These are phyloP conservation scores for Venustaconcha ellipsiformis DNA, from an alignment of 1,140 invertebrate genomes.

Conservation along the genomic window DNA sequence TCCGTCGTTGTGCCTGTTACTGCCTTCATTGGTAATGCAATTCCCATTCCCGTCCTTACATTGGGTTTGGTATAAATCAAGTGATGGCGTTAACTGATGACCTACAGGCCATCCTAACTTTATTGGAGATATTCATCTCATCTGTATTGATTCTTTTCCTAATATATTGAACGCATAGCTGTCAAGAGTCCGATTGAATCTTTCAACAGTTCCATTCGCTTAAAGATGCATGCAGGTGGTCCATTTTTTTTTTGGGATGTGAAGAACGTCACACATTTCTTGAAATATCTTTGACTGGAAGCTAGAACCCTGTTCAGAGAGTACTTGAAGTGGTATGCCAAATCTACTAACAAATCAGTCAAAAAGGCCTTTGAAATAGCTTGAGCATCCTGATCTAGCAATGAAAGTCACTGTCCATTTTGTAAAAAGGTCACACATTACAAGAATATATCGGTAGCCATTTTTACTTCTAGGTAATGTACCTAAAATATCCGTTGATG, in stretches of 20 bases:
- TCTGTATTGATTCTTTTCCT: no score
- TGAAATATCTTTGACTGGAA: no score
- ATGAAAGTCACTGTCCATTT: no score
- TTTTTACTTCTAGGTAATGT: no score
- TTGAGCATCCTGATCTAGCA: slow-evolving; percentile 11
- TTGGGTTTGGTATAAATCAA: slow-evolving; percentile 27
- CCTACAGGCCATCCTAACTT: slow-evolving; percentile 27
- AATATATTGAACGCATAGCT: no score
- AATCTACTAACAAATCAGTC: slow-evolving; percentile 35
- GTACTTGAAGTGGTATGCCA: no score
- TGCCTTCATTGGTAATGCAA: slow-evolving; percentile 25
- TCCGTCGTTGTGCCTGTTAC: background rate
- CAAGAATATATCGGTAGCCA: no score
- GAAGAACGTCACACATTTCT: slow-evolving; percentile 10
- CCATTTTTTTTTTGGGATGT: slow-evolving; percentile 34
- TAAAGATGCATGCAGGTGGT: slow-evolving; percentile 30
- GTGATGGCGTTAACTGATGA: slow-evolving; percentile 28
- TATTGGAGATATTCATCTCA: slow-evolving; percentile 18
- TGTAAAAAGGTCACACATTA: no score
- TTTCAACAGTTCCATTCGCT: slow-evolving; percentile 31
- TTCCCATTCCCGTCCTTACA: slow-evolving; percentile 12
- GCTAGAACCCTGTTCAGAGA: no score
- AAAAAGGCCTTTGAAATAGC: slow-evolving; percentile 44
- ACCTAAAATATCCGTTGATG: no score
- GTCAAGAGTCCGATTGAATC: background rate